Evolutionary conservation across 1,140 invertebrate species (phyloP), one percentile per base, ranked within the genome.

Genomic region (Neodiprion virginianus): DNA sequence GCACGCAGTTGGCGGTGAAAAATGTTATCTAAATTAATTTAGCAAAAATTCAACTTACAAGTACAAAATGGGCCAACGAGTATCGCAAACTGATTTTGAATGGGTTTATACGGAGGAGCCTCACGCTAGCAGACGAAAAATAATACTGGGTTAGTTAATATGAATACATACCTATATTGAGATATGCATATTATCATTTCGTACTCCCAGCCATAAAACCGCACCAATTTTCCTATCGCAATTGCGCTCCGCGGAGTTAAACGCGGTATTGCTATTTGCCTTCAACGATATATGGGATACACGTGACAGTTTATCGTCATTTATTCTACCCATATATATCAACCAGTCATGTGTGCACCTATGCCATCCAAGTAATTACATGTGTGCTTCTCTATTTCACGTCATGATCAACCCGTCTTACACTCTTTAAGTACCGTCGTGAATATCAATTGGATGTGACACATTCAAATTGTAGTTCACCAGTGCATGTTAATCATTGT

Each of bases 41-140:
- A 40, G 28, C 28, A 40, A 40, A 40, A 40, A 5, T 40, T 40
- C 28, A 3, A 40, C 28, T 40, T 40, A 5, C 28, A 40, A 40
- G 28, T 40, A 17, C 11, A 81, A 79, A 70, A 98, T 98, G 97
- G 96, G 96, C 14, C 94, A 95, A 81, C 91, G 92, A 77, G 95
- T 96, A 12, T 96, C 96, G 1, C 92, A 95, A 79, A 93, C 90
- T 1, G 96, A 98, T 90, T 99, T 99, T 84, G 97, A 99, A 85
- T 99, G 98, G 98, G 91, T 93, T 21, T 97, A 97, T 80, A 97
- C 96, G 0, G 97, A 99, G 86, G 98, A 99, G 87, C 98, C 98
- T n/a, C 98, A 99, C 88, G 98, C 97, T 0, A 94, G 94, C 75
- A 91, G 98, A 72, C 90, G 98, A 74, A 98, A 97, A 90, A 92